phyloP scores from a whole-genome alignment of 2,888 invertebrate genomes.

The Hirtodrosophila confusa region DNA sequence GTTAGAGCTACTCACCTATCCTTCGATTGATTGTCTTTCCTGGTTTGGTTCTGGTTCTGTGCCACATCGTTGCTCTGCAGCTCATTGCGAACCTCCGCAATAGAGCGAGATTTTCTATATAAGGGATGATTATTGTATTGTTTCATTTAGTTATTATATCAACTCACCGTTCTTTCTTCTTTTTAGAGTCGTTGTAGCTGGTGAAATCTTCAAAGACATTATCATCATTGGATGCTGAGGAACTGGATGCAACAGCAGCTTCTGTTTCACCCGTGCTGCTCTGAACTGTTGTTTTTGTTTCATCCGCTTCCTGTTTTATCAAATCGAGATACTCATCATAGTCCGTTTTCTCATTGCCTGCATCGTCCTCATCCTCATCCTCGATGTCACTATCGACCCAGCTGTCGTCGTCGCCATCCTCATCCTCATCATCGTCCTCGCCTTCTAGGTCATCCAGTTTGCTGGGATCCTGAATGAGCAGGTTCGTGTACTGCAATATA shows the following conservation, averaged over 20 bases:
- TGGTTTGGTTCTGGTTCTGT: slow-evolving; percentile 26
- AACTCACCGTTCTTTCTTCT: slow-evolving; percentile 68
- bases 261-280: slow-evolving; percentile 18
- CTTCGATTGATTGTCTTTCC: slow-evolving; percentile 33
- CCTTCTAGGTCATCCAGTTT: slow-evolving; percentile 52
- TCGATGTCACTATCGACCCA: not conserved
- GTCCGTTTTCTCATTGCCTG: slow-evolving; percentile 20
- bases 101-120: slow-evolving; percentile 82
- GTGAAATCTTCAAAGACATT: slow-evolving; percentile 80
- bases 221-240: slow-evolving; percentile 61
- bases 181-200: slow-evolving; percentile 70
- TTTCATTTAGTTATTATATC: not conserved
- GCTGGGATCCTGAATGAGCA: slow-evolving; percentile 75
- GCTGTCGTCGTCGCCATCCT: slow-evolving; percentile 32
- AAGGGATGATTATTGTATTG: not conserved
- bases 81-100: slow-evolving; percentile 77
- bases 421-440: slow-evolving; percentile 29
- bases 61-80: slow-evolving; percentile 81
- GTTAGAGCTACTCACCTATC: slow-evolving; percentile 27
- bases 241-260: slow-evolving; percentile 25
- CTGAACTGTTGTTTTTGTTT: not conserved
- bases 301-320: slow-evolving; percentile 36
- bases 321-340: slow-evolving; percentile 63
- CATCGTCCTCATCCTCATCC: slow-evolving; percentile 13
- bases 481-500: slow-evolving; percentile 73